phyloP scores from a whole-genome alignment of 2,888 invertebrate species.

The Timema cristinae region DNA sequence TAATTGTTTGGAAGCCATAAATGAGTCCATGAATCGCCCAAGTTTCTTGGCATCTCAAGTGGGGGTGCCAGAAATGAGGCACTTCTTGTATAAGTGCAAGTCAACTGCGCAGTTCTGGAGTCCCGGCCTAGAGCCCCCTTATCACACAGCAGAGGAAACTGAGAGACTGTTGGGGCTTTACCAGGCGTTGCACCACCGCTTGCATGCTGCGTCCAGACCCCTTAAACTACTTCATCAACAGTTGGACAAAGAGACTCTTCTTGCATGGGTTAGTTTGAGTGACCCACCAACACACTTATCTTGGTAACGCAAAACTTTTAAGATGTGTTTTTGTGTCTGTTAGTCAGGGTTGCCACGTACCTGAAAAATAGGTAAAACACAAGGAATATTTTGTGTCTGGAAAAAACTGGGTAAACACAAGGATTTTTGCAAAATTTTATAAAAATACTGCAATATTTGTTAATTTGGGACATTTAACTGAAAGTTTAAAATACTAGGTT shows the following conservation, averaged over 20 bases:
- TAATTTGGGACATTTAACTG: too few species aligned
- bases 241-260: slow-evolving; percentile 75
- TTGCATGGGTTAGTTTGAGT: slow-evolving; percentile 77
- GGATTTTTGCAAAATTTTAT: too few species aligned
- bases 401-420: too few species aligned
- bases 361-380: too few species aligned
- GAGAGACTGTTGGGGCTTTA: slow-evolving; percentile 58
- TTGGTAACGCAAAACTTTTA: too few species aligned
- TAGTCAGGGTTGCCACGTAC: too few species aligned
- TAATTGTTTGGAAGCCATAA: slow-evolving; percentile 80
- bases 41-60: slow-evolving; percentile 57
- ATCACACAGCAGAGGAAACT: slow-evolving; percentile 53
- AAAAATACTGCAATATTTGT: too few species aligned
- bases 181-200: slow-evolving; percentile 68
- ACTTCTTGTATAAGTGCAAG: slow-evolving; percentile 93
- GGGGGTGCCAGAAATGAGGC: slow-evolving; percentile 80
- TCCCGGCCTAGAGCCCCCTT: slow-evolving; percentile 70
- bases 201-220: slow-evolving; percentile 74
- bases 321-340: too few species aligned
- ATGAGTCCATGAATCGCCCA: slow-evolving; percentile 62
- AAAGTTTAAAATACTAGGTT: too few species aligned
- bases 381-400: too few species aligned
- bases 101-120: slow-evolving; percentile 86
- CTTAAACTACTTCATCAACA: slow-evolving; percentile 85
- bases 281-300: too few species aligned